These are phyloP conservation scores for Botia almorhae DNA, from an alignment of 2,797 vertebrate genomes.

Conservation along the genomic window DNA sequence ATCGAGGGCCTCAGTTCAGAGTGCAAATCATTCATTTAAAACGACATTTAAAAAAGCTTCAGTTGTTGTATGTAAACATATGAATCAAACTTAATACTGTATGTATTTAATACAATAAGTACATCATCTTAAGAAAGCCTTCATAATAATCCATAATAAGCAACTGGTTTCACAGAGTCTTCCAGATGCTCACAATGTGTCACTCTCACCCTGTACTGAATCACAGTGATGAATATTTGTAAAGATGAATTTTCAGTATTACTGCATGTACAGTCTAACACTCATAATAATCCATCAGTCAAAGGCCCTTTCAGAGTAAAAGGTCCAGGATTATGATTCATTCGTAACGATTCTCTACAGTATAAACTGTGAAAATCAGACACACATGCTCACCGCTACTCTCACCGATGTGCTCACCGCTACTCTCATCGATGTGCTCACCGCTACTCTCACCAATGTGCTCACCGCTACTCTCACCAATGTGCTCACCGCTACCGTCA, in stretches of 20 bases:
- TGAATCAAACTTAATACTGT: background rate
- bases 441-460: no score
- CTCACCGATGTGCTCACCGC: no score
- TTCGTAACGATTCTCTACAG: conserved; percentile 12
- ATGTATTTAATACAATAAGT: conserved; percentile 3
- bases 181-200: conserved; percentile 15
- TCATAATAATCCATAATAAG: background rate
- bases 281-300: conserved; percentile 42
- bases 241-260: conserved; percentile 40
- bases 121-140: conserved; percentile 6
- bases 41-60: no score
- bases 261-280: conserved; percentile 22
- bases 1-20: background rate
- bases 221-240: conserved; percentile 14
- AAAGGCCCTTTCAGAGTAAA: conserved; percentile 41
- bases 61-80: background rate
- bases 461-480: no score
- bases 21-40: no score
- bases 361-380: background rate
- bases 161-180: conserved; percentile 13
- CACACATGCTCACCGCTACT: background rate
- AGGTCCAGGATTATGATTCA: conserved; percentile 24
- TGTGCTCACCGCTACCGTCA: no score
- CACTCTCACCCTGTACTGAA: conserved; percentile 7
- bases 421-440: no score